phyloP scores from a whole-genome alignment of 2,888 invertebrate species.

The Eurytoma adleriae region DNA sequence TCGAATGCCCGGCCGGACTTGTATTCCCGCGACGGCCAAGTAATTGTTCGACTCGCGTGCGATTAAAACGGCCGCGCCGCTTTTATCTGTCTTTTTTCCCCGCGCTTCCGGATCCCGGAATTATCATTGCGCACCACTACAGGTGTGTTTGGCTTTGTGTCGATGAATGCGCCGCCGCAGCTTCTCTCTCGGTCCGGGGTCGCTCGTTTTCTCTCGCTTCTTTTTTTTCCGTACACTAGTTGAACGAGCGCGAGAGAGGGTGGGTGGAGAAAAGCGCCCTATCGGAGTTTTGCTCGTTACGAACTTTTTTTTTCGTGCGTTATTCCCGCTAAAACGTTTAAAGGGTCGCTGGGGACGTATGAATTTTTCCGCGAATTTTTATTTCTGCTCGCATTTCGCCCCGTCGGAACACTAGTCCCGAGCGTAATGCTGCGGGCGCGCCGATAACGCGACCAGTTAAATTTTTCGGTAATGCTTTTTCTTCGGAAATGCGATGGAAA shows the following conservation, averaged over 20 bases:
- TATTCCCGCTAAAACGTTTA: conserved; percentile 45
- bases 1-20: neutral
- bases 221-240: neutral
- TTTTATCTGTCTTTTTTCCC: conserved; percentile 39
- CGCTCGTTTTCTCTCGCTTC: neutral
- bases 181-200: neutral
- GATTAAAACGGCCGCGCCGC: conserved; percentile 39
- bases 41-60: conserved; percentile 46
- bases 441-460: no score
- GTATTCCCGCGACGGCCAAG: conserved; percentile 17
- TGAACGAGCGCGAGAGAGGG: neutral
- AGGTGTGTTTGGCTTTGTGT: conserved; percentile 43
- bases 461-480: no score
- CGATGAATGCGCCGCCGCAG: conserved; percentile 29
- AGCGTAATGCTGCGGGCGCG: no score
- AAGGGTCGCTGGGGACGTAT: conserved; percentile 14
- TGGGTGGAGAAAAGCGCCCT: neutral
- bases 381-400: neutral
- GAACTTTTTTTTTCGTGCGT: conserved; percentile 15
- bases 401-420: no score
- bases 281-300: conserved; percentile 42
- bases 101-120: conserved; percentile 9
- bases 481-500: no score
- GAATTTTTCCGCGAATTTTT: conserved; percentile 21
- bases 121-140: conserved; percentile 43